phyloP scores from a whole-genome alignment of 2,888 invertebrate species.

The Drosophila imparisetae region DNA sequence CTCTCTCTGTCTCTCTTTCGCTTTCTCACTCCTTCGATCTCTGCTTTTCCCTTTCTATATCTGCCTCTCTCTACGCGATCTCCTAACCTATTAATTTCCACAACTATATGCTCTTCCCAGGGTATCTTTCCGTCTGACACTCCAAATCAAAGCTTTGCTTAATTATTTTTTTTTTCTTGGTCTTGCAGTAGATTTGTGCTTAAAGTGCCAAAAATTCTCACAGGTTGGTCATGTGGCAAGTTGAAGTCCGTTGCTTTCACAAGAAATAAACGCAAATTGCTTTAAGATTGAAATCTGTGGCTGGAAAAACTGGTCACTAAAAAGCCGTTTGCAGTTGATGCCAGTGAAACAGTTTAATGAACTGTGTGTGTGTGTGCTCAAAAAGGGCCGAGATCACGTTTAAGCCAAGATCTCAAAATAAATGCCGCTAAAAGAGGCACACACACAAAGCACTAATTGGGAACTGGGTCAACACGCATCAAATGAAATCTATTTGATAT shows the following conservation, averaged over 20 bases:
- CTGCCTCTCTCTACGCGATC: not conserved
- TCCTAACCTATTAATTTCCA: not conserved
- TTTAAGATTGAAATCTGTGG: slow-evolving; percentile 68
- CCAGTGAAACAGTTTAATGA: slow-evolving; percentile 67
- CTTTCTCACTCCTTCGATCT: not conserved
- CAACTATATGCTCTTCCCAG: not conserved
- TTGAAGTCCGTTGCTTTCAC: slow-evolving; percentile 71
- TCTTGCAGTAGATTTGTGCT: slow-evolving; percentile 45
- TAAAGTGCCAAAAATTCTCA: slow-evolving; percentile 75
- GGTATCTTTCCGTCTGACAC: slow-evolving; percentile 11
- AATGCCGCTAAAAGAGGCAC: slow-evolving; percentile 27
- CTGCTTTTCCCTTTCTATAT: not conserved
- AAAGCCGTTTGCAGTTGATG: slow-evolving; percentile 29
- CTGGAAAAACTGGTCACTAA: slow-evolving; percentile 66
- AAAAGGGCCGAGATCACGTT: slow-evolving; percentile 64
- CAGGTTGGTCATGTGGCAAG: slow-evolving; percentile 38
- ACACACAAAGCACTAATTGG: slow-evolving; percentile 1
- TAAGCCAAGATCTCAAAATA: slow-evolving; percentile 38
- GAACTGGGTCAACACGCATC: slow-evolving; percentile 55
- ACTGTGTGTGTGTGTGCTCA: slow-evolving; percentile 37
- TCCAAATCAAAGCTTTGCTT: not conserved
- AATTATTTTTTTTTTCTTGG: slow-evolving; percentile 21
- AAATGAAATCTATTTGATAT: slow-evolving; percentile 15
- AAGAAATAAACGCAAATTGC: slow-evolving; percentile 73
- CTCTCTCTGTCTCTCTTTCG: not conserved